Base-by-base conservation (phyloP, 1,140 invertebrate genomes). In the Magallana angulata region DNA sequence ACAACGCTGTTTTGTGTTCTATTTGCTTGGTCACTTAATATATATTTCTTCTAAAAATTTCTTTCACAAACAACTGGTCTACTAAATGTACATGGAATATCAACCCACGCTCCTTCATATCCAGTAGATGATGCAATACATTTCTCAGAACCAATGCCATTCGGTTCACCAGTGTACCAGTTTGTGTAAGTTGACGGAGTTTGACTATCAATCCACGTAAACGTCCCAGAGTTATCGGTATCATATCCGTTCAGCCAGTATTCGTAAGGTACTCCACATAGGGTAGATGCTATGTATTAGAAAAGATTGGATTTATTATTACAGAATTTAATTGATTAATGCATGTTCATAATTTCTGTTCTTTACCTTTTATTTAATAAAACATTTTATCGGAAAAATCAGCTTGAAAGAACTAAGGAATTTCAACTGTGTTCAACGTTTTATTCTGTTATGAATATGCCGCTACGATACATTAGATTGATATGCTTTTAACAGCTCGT, bases 51-150 rank as follows among this genome's bases (percentile, higher is more conserved):
- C 36, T 48, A 48, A 48, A 48, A 48, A 48, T 76, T 30, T 76
- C 68, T 24, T 76, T 76, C 68, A 76, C 68, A 76, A 36, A 76
- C 68, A 7, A 76, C 24, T 1, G 68, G 68, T 9, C 68, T 76
- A 14, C 3, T 8, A 0, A 1, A 0, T 30, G 24, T 30, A 1
- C 68, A 76, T 30, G 24, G 0, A 11, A 76, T 30, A 76, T 76
- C 68, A 36, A 12, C 14, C 68, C 68, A 76, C 8, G 48, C 68
- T 76, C 68, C 68, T 1, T 12, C 12, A 76, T 76, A 76, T 36
- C 24, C 68, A 12, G 68, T 76, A 3, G 68, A 76, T 12, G 24
- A 30, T 30, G 9, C 68, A 12, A 76, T 24, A 30, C 68, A 76
- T 76, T 9, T 5, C 14, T 76, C 68, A 11, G 24, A 48, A 48